phyloP scores from a whole-genome alignment of 1,140 invertebrate genomes.

The Zaprionus davidi region DNA sequence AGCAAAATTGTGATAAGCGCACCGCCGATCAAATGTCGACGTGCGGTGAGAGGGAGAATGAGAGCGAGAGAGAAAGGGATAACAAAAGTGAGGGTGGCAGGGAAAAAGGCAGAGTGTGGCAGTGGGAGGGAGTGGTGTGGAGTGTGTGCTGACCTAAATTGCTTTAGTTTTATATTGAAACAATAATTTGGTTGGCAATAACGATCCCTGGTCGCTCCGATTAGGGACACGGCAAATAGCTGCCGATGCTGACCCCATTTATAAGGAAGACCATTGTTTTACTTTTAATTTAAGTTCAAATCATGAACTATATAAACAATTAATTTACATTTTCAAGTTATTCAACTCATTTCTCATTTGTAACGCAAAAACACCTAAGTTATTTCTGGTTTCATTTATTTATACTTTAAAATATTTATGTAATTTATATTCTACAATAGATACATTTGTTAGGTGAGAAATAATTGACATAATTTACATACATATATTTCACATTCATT shows the following conservation, averaged over 20 bases:
- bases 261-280: neutral
- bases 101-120: neutral
- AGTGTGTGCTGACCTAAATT: constrained; percentile 20
- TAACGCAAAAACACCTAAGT: neutral
- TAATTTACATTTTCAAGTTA: neutral
- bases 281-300: neutral
- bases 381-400: neutral
- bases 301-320: neutral
- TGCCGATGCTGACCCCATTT: neutral
- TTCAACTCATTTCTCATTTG: neutral
- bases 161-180: constrained; percentile 22
- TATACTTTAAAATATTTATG: neutral
- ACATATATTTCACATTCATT: constrained; percentile 2
- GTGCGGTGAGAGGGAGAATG: neutral
- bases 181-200: constrained; percentile 21
- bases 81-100: neutral
- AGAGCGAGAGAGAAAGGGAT: neutral
- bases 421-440: neutral
- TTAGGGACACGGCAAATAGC: neutral
- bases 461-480: neutral
- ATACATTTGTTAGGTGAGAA: neutral
- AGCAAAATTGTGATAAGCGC: constrained; percentile 23
- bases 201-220: neutral
- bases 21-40: neutral
- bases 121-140: neutral